A percentile compares a stretch with the other conserved stretches of the same genome.
phyloP scores from a whole-genome alignment of 1,140 invertebrate species.

The Muscidifurax raptorellus region DNA sequence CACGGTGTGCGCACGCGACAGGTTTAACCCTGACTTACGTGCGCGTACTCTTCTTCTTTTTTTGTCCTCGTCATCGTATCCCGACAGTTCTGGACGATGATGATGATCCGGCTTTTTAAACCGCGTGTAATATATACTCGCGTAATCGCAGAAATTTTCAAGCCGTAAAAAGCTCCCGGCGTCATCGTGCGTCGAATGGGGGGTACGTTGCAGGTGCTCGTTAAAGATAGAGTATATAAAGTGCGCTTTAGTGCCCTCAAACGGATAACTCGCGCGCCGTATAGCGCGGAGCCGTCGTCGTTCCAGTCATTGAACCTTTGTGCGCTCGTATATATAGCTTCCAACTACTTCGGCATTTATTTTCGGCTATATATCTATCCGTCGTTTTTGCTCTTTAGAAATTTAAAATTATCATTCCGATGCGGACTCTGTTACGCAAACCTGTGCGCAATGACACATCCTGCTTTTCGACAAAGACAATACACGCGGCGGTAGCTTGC shows the following conservation, averaged over 20 bases:
- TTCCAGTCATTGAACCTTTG: slow-evolving; percentile 42
- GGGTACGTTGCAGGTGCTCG: slow-evolving; percentile 33
- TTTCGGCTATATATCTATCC: neutral
- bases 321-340: neutral
- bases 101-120: neutral
- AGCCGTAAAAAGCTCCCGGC: neutral
- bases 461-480: neutral
- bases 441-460: neutral
- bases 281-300: neutral
- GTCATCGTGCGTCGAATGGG: no score
- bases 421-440: neutral
- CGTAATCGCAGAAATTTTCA: slow-evolving; percentile 20
- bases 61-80: neutral
- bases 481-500: neutral
- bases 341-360: slow-evolving; percentile 5
- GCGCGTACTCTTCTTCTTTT: slow-evolving; percentile 24
- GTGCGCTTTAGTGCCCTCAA: neutral
- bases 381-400: neutral
- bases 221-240: slow-evolving; percentile 30
- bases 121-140: no score
- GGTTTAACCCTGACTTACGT: slow-evolving; percentile 69
- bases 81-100: neutral
- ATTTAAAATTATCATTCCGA: neutral
- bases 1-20: slow-evolving; percentile 58
- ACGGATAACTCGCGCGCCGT: neutral